These are phyloP conservation scores for Blastobasis adustella DNA, from an alignment of 2,888 invertebrate species.

Conservation along the genomic window DNA sequence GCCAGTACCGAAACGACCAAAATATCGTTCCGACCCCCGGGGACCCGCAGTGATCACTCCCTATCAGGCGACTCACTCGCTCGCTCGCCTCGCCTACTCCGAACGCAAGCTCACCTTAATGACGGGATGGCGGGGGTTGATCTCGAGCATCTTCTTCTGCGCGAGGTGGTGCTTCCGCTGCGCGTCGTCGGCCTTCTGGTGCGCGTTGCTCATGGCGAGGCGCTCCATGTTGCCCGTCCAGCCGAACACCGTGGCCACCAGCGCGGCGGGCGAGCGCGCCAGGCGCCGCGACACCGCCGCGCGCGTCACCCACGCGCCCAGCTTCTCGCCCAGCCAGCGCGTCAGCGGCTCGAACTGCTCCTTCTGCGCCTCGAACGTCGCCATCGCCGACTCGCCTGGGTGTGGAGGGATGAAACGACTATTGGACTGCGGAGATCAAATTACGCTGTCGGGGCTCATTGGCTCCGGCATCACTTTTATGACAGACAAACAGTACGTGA, in stretches of 20 bases:
- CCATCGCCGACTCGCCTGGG: conserved; percentile 77
- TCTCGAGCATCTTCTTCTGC: conserved; percentile 97
- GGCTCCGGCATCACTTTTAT: too few relatives aligned
- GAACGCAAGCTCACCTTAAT: too few relatives aligned
- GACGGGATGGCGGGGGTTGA: conserved; percentile 97
- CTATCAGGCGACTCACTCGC: too few relatives aligned
- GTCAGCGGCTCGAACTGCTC: conserved; percentile 90
- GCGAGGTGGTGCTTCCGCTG: conserved; percentile 91
- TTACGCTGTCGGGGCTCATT: too few relatives aligned
- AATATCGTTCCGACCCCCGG: too few relatives aligned
- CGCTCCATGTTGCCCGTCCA: conserved; percentile 99
- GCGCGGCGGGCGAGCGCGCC: conserved; percentile 93
- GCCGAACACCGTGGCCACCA: conserved; percentile 97
- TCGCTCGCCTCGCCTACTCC: too few relatives aligned
- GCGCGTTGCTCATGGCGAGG: conserved; percentile 94
- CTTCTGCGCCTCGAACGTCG: conserved; percentile 84
- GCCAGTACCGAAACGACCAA: too few relatives aligned
- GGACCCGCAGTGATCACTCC: too few relatives aligned
- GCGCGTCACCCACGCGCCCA: conserved; percentile 85
- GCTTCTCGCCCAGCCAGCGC: conserved; percentile 90
- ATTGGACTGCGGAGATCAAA: too few relatives aligned
- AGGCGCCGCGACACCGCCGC: conserved; percentile 91
- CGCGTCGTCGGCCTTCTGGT: conserved; percentile 94
- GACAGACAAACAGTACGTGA: too few relatives aligned
- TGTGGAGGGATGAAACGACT: too few relatives aligned